Conservation (phyloP, 1,140 invertebrate genomes). For the Drosophila albomicans region DNA sequence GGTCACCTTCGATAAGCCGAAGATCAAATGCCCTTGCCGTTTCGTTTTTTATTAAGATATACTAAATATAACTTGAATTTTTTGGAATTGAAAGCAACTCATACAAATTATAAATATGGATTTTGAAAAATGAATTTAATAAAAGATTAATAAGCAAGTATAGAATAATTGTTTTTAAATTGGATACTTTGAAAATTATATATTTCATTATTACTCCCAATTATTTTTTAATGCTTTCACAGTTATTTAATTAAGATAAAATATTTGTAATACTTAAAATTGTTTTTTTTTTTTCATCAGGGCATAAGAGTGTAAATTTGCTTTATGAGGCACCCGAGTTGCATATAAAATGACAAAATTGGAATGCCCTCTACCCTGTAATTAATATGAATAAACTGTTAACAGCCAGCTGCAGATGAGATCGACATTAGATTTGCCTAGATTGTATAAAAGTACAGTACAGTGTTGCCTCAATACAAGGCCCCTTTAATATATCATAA, state of each 20-base stretch:
- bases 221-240: too few relatives aligned
- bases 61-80: too few relatives aligned
- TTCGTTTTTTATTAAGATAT: too few relatives aligned
- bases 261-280: not conserved
- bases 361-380: not conserved
- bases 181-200: too few relatives aligned
- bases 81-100: too few relatives aligned
- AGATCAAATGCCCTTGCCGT: not conserved
- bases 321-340: not conserved
- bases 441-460: conserved; percentile 11
- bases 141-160: too few relatives aligned
- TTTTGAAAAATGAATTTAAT: too few relatives aligned
- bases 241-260: too few relatives aligned
- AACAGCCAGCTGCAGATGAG: conserved; percentile 63
- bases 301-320: not conserved
- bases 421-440: conserved; percentile 30
- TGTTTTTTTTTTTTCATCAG: not conserved
- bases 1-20: not conserved
- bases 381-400: conserved; percentile 13
- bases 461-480: conserved; percentile 32
- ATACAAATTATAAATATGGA: too few relatives aligned
- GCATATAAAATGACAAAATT: not conserved
- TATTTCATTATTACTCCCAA: too few relatives aligned
- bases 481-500: not conserved
- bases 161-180: too few relatives aligned